These are phyloP conservation scores for Scyliorhinus canicula DNA, from an alignment of 2,797 vertebrate species.

Conservation along the genomic window DNA sequence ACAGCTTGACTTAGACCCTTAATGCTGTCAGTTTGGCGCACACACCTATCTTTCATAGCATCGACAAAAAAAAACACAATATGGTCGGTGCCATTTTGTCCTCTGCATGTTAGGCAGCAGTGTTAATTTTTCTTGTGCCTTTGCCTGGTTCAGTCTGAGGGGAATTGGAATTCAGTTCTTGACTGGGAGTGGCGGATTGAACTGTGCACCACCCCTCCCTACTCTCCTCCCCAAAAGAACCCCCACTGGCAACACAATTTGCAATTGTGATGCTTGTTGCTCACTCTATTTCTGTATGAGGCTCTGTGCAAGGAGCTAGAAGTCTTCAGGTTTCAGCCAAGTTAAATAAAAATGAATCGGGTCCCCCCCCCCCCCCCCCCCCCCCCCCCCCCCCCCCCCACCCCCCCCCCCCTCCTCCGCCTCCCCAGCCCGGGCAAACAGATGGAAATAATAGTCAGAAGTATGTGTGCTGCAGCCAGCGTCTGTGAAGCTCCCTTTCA, in stretches of 20 bases:
- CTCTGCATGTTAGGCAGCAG: neutral
- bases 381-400: neutral
- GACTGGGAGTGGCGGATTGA: neutral
- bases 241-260: neutral
- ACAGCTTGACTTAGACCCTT: neutral
- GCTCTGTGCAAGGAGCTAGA: neutral
- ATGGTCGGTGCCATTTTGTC: neutral
- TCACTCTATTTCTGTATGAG: neutral
- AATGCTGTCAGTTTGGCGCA: neutral
- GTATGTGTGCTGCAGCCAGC: neutral
- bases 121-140: neutral
- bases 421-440: neutral
- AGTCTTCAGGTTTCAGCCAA: neutral
- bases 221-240: neutral
- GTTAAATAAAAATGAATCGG: slow-evolving; percentile 4
- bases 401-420: too few species aligned
- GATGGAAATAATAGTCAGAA: slow-evolving; percentile 24
- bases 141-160: neutral
- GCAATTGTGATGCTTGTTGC: neutral
- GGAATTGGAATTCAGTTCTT: neutral
- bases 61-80: neutral
- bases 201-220: neutral
- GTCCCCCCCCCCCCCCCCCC: neutral
- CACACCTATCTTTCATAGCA: neutral
- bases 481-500: neutral